Evolutionary conservation across 2,797 vertebrate species (phyloP).

Genomic region (Diceros bicornis): DNA sequence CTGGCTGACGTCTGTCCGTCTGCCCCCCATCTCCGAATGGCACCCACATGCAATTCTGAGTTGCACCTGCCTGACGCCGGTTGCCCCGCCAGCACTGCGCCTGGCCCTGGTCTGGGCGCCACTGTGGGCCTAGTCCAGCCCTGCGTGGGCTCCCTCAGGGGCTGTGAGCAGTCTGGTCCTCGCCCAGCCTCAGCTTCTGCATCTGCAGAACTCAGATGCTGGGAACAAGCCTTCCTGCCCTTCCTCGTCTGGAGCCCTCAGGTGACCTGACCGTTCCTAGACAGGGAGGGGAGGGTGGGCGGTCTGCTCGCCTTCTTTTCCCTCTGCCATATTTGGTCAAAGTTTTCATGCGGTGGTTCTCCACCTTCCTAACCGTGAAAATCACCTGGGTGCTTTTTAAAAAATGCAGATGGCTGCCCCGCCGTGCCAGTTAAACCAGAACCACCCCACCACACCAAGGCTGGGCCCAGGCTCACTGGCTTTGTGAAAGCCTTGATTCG

Average conservation of each 20-base stretch:
- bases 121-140: not conserved
- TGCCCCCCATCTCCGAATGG: not conserved
- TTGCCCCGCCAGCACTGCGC: not conserved
- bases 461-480: not conserved
- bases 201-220: not conserved
- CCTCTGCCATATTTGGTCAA: fast-evolving
- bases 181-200: not conserved
- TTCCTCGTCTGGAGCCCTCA: not conserved
- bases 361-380: not conserved
- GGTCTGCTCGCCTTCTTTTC: not conserved
- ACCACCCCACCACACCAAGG: fast-evolving
- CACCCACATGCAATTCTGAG: fast-evolving
- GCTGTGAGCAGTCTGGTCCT: not conserved
- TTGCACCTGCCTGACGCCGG: too few relatives aligned
- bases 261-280: fast-evolving
- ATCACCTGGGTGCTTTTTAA: not conserved
- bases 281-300: fast-evolving
- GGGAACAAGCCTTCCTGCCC: fast-evolving
- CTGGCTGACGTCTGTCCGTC: not conserved
- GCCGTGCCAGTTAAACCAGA: fast-evolving
- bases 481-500: not conserved
- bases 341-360: not conserved
- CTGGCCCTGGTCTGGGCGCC: fast-evolving
- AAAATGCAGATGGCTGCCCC: fast-evolving
- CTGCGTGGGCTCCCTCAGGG: not conserved